A percentile compares a stretch with the other conserved stretches of the same genome.
Evolutionary conservation across 2,113 vertebrate species (phyloP).

Genomic region (Engraulis encrasicolus): DNA sequence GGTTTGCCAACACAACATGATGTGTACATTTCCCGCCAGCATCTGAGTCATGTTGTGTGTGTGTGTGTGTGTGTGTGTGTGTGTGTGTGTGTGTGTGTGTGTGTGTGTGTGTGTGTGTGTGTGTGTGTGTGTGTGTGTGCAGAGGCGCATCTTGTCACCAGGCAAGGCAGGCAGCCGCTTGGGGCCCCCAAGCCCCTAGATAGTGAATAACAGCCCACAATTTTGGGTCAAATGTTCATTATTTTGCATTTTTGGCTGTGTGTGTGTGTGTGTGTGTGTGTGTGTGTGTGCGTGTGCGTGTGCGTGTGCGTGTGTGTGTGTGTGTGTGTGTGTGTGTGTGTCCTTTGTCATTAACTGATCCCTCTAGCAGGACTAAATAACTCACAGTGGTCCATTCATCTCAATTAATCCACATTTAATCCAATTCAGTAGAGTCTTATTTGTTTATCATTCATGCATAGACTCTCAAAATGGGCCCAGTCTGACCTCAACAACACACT

Average conservation of each 20-base stretch:
- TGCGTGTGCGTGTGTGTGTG: neutral
- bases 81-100: no score
- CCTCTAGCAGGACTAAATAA: neutral
- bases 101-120: neutral
- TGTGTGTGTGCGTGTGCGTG: conserved; percentile 4
- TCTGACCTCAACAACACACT: neutral
- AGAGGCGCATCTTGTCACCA: no score
- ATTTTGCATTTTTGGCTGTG: neutral
- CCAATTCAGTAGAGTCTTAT: conserved; percentile 2
- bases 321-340: neutral
- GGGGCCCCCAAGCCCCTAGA: no score
- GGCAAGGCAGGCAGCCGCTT: no score
- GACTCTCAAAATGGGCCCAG: neutral
- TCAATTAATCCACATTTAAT: conserved; percentile 4
- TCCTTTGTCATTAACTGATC: neutral
- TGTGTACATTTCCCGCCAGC: no score
- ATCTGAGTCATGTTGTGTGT: no score
- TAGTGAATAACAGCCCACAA: no score
- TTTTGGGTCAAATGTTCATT: no score
- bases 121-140: neutral
- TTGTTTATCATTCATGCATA: neutral
- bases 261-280: neutral
- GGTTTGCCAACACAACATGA: neutral
- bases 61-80: no score
- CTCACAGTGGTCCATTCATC: neutral